These are phyloP conservation scores for Mythimna pallens DNA, from an alignment of 2,888 invertebrate species.

Conservation along the genomic window DNA sequence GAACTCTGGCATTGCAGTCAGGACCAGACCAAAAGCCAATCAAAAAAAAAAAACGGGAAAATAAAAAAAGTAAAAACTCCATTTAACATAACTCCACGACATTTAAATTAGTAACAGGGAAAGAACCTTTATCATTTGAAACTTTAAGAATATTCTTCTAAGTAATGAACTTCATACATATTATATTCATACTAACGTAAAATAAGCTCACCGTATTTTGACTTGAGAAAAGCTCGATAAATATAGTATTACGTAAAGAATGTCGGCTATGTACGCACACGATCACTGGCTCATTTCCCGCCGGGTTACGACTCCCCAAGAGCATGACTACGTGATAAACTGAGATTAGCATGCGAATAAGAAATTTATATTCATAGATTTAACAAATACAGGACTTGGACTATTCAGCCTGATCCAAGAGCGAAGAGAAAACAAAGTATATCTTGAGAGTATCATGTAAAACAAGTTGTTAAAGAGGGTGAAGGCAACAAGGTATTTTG, in stretches of 20 bases:
- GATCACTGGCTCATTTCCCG: conserved; percentile 41
- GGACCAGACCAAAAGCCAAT: no score
- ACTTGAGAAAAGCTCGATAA: background rate
- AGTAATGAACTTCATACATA: conserved; percentile 12
- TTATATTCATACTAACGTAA: conserved; percentile 3
- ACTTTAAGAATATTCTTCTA: background rate
- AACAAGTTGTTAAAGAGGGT: conserved; percentile 37
- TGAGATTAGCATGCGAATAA: conserved; percentile 60
- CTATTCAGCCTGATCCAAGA: conserved; percentile 25
- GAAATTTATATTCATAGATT: conserved; percentile 65
- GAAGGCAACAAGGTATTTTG: conserved; percentile 10
- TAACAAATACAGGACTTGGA: conserved; percentile 41
- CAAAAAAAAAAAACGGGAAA: no score
- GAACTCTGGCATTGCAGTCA: no score
- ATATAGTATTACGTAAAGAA: conserved; percentile 6
- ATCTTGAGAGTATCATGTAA: conserved; percentile 5
- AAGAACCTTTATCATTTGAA: no score
- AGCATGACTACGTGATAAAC: conserved; percentile 53
- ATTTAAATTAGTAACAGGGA: background rate
- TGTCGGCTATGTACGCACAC: background rate
- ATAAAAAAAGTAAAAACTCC: background rate
- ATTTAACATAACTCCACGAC: background rate
- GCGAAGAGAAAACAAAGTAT: conserved; percentile 17
- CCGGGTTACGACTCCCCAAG: conserved; percentile 48
- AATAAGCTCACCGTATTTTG: background rate